Conservation (phyloP, 1,140 invertebrate genomes). For the Pachypeltis micranthus region DNA sequence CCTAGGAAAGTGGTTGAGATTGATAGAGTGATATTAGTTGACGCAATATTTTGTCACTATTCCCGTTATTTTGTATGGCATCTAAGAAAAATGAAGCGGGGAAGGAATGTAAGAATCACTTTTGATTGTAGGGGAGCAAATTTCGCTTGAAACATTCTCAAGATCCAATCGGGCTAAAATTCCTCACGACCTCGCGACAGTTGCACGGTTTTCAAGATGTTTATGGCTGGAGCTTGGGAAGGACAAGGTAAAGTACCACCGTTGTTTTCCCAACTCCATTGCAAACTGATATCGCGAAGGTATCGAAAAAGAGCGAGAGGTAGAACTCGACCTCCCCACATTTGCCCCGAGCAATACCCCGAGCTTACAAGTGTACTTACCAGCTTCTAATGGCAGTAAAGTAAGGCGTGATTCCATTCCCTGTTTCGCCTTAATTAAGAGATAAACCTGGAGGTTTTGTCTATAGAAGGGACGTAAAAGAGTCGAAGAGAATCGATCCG, state of each 20-base stretch:
- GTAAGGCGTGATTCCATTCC: background rate
- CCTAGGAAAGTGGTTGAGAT: too few species aligned
- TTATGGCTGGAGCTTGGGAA: too few species aligned
- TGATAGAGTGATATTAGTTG: too few species aligned
- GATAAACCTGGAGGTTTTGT: background rate
- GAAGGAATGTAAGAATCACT: too few species aligned
- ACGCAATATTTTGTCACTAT: too few species aligned
- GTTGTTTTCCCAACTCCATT: background rate
- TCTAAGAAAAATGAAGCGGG: too few species aligned
- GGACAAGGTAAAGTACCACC: background rate
- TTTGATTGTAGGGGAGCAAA: too few species aligned
- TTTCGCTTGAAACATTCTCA: too few species aligned
- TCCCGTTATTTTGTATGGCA: too few species aligned
- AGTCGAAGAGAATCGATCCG: too few species aligned
- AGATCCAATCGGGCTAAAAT: background rate
- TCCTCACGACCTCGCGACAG: background rate
- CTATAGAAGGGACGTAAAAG: too few species aligned
- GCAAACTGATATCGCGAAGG: background rate
- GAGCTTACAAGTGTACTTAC: background rate
- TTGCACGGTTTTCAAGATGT: background rate
- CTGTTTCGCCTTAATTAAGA: background rate
- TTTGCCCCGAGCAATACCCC: background rate
- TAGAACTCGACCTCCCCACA: background rate
- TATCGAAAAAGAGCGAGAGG: background rate
- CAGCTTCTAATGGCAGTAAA: background rate